These are phyloP conservation scores for Oscheius sp. DNA, from an alignment of 1,140 invertebrate species.

Conservation along the genomic window DNA sequence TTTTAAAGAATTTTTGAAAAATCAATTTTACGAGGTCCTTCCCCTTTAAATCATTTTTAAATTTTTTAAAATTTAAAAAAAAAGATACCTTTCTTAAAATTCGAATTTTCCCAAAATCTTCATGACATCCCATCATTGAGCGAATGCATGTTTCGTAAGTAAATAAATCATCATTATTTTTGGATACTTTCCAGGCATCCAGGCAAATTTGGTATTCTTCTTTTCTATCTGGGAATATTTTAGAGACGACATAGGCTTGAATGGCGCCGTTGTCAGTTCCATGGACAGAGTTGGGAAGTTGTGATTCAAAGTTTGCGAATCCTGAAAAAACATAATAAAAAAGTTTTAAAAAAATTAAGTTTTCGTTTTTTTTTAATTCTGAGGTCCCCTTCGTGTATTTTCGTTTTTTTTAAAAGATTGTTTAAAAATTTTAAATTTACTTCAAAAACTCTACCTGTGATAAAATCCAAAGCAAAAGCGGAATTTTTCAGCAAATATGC, in stretches of 20 bases:
- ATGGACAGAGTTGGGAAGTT: conserved; percentile 21
- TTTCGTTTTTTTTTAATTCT: no score
- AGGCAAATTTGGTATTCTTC: background rate
- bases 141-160: conserved; percentile 30
- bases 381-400: no score
- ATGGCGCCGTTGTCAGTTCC: conserved; percentile 37
- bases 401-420: background rate
- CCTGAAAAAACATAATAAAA: conserved; percentile 12
- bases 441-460: no score
- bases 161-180: conserved; percentile 25
- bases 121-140: background rate
- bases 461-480: background rate
- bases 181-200: conserved; percentile 18
- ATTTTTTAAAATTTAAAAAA: no score
- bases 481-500: conserved; percentile 30
- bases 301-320: conserved; percentile 26
- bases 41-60: no score
- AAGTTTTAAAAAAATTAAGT: background rate
- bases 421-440: conserved; percentile 18
- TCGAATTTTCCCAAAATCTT: background rate
- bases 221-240: background rate
- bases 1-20: no score
- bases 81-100: conserved; percentile 30
- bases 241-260: conserved; percentile 16
- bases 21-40: no score